These are phyloP conservation scores for Vidua chalybeata DNA, from an alignment of 2,113 vertebrate species.

Conservation along the genomic window DNA sequence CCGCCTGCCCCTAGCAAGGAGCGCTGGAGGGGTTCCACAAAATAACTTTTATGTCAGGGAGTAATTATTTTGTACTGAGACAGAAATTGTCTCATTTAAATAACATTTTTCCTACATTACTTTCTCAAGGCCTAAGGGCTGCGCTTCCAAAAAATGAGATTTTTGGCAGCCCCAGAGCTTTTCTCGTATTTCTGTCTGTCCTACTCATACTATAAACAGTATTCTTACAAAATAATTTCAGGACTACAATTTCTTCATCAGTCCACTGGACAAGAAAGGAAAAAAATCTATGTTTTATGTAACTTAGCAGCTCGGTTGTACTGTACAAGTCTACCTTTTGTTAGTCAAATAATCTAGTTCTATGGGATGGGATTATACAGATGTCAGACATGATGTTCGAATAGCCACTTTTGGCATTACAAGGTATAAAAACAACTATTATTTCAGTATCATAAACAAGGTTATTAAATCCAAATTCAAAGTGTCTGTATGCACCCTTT, in stretches of 20 bases:
- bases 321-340: neutral
- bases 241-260: slow-evolving; percentile 42
- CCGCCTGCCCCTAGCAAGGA: neutral
- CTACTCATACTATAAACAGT: slow-evolving; percentile 69
- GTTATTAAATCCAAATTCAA: neutral
- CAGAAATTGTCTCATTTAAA: slow-evolving; percentile 73
- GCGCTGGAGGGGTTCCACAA: neutral
- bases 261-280: neutral
- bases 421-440: neutral
- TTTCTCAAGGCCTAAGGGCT: slow-evolving; percentile 57
- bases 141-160: slow-evolving; percentile 62
- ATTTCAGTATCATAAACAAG: neutral
- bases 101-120: slow-evolving; percentile 70
- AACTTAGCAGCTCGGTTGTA: neutral
- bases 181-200: slow-evolving; percentile 72
- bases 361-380: neutral
- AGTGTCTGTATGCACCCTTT: neutral
- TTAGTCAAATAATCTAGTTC: neutral
- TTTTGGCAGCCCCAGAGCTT: slow-evolving; percentile 52
- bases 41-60: slow-evolving; percentile 33
- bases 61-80: slow-evolving; percentile 62
- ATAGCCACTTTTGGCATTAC: neutral
- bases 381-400: neutral
- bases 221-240: slow-evolving; percentile 69
- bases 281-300: neutral